These are phyloP conservation scores for Todiramphus saurophagus DNA, from an alignment of 2,113 vertebrate species.

Conservation along the genomic window DNA sequence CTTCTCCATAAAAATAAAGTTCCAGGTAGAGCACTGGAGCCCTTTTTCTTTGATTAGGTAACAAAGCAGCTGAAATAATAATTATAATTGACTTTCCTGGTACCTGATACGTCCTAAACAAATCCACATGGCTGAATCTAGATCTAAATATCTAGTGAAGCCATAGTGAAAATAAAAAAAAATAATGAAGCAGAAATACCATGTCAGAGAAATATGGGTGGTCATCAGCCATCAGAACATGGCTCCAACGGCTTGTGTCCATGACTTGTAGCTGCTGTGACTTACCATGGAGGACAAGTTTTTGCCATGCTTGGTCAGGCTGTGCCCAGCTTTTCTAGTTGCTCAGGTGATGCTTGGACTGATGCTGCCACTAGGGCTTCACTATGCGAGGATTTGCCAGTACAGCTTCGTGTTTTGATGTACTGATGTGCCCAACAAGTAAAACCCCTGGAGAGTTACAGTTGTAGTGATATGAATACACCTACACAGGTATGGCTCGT, in stretches of 20 bases:
- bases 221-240: background rate
- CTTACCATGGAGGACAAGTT: background rate
- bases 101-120: background rate
- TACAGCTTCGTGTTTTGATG: background rate
- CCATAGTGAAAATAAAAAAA: background rate
- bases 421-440: background rate
- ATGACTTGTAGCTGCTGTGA: background rate
- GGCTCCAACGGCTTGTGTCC: background rate
- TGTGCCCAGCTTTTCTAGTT: background rate
- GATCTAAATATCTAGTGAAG: background rate
- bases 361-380: background rate
- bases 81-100: background rate
- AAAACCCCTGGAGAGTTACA: background rate
- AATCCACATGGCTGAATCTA: background rate
- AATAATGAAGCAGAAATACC: background rate
- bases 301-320: background rate
- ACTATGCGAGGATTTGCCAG: background rate
- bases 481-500: background rate
- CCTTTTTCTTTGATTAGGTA: constrained; percentile 12
- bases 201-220: background rate
- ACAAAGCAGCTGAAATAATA: background rate
- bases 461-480: background rate
- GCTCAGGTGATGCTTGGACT: background rate
- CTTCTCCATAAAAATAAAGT: constrained; percentile 27
- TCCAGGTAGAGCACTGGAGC: background rate